Percentiles rank a stretch among this genome's conserved stretches.
Evolutionary conservation across 2,797 vertebrate species (phyloP).

Genomic region (Poliocrania exsul): DNA sequence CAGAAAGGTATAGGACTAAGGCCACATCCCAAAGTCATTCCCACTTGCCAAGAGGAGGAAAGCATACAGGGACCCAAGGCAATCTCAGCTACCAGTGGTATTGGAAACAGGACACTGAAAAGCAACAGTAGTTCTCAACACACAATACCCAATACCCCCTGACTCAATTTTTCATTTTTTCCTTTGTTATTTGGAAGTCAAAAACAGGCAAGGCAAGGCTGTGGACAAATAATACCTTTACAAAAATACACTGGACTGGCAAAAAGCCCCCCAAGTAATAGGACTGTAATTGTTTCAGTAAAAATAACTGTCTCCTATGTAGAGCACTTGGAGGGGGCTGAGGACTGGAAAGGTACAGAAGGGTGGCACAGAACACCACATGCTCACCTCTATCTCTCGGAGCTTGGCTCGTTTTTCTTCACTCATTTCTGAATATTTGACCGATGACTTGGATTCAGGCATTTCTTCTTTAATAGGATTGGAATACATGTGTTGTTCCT

Average conservation of each 20-base stretch:
- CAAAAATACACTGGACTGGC: background rate
- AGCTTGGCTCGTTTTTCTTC: conserved; percentile 97
- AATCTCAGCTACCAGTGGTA: background rate
- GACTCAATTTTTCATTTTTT: background rate
- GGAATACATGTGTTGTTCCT: conserved; percentile 87
- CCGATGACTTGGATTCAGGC: conserved; percentile 84
- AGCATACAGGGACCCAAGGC: background rate
- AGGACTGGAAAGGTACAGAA: background rate
- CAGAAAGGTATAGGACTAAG: background rate
- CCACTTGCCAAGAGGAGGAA: background rate
- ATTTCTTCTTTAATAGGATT: conserved; percentile 91
- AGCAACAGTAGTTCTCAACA: background rate
- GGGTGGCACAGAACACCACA: background rate
- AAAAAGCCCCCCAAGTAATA: background rate
- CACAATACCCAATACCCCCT: background rate
- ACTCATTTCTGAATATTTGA: conserved; percentile 93
- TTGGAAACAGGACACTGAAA: background rate
- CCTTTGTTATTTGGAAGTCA: background rate
- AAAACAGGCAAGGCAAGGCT: background rate
- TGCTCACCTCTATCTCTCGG: conserved; percentile 92
- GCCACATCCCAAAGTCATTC: background rate
- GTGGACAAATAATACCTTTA: background rate
- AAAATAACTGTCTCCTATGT: background rate
- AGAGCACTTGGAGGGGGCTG: background rate
- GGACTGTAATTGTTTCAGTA: background rate